Percentiles rank a stretch among this genome's conserved stretches.
phyloP scores from a whole-genome alignment of 2,113 vertebrate species.

The Scortum barcoo region DNA sequence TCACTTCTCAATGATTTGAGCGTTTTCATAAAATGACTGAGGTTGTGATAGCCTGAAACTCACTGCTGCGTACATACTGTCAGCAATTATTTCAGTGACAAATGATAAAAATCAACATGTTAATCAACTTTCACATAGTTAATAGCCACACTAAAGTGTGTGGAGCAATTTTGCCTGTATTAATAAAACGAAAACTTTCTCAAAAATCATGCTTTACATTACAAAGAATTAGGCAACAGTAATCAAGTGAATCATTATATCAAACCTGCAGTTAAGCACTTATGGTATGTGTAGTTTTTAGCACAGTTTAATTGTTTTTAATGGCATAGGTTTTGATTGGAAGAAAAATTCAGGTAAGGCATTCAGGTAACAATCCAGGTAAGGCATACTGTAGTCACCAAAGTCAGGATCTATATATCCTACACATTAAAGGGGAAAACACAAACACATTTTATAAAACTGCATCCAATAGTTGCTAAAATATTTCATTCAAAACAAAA shows the following conservation, averaged over 20 bases:
- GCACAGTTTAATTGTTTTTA: no score
- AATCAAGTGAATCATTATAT: background rate
- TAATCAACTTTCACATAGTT: conserved; percentile 12
- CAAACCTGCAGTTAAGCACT: background rate
- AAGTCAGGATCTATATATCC: background rate
- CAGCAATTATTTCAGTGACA: conserved; percentile 5
- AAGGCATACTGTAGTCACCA: background rate
- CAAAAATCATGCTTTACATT: background rate
- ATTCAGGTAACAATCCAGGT: background rate
- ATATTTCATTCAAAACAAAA: background rate
- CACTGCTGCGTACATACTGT: conserved; percentile 13
- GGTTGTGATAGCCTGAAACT: conserved; percentile 33
- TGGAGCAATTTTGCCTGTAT: background rate
- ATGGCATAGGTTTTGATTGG: background rate
- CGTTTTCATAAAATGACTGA: conserved; percentile 37
- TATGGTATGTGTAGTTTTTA: background rate
- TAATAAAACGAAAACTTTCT: background rate
- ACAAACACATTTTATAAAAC: no score
- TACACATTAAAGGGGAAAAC: background rate
- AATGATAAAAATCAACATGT: conserved; percentile 22
- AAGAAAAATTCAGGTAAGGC: background rate
- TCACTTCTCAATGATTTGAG: conserved; percentile 34
- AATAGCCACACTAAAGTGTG: background rate
- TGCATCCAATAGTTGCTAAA: no score
- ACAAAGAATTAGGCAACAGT: background rate